phyloP scores from a whole-genome alignment of 2,797 vertebrate species.

The Sebastes diaconus region DNA sequence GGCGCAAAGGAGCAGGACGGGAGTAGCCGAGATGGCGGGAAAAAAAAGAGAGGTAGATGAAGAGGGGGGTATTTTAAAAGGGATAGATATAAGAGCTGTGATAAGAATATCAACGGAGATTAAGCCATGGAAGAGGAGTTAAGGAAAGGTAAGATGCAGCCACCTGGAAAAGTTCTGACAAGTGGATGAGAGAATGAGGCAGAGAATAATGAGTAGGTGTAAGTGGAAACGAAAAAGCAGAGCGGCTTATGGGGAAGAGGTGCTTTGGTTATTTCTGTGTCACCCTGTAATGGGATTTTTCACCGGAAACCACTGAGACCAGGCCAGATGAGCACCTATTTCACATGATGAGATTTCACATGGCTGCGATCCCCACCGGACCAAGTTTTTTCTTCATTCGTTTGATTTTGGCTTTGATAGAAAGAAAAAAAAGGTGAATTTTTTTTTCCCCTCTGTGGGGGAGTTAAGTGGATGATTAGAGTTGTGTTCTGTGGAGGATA shows the following conservation, averaged over 20 bases:
- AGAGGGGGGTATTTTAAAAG: constrained; percentile 37
- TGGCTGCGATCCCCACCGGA: constrained; percentile 51
- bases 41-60: constrained; percentile 22
- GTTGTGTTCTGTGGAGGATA: constrained; percentile 47
- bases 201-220: constrained; percentile 58
- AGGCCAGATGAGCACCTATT: constrained; percentile 66
- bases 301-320: constrained; percentile 62
- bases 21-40: neutral
- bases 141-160: constrained; percentile 42
- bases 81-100: constrained; percentile 47
- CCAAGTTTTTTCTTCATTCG: constrained; percentile 32
- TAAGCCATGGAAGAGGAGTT: constrained; percentile 32
- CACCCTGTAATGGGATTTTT: constrained; percentile 68
- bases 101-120: constrained; percentile 59
- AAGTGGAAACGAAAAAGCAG: constrained; percentile 42
- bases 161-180: constrained; percentile 62
- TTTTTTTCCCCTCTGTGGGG: neutral
- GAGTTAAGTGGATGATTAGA: constrained; percentile 69
- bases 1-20: constrained; percentile 19
- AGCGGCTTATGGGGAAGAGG: constrained; percentile 31
- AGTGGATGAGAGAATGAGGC: constrained; percentile 46
- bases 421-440: constrained; percentile 21
- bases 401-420: constrained; percentile 71
- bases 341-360: constrained; percentile 71
- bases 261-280: constrained; percentile 71